Evolutionary conservation across 2,888 invertebrate genomes (phyloP).

Genomic region (Protonemura montana): DNA sequence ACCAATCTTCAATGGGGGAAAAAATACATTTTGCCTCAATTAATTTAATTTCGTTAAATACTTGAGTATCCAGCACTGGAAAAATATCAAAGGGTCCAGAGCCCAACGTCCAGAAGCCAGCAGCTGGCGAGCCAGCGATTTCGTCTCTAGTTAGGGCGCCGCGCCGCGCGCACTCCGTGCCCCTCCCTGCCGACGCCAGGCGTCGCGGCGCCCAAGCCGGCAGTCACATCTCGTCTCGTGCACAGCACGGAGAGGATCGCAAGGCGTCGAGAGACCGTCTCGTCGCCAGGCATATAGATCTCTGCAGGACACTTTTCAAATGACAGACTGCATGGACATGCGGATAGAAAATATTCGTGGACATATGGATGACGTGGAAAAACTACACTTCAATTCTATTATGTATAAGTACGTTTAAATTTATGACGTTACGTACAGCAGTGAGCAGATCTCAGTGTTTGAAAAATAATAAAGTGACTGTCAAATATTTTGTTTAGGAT

Average conservation of each 20-base stretch:
- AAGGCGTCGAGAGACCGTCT: neutral
- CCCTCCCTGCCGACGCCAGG: conserved; percentile 21
- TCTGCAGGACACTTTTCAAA: neutral
- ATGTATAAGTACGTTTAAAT: neutral
- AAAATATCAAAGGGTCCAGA: no score
- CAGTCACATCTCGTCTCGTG: conserved; percentile 20
- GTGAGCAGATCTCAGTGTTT: neutral
- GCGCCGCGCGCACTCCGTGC: neutral
- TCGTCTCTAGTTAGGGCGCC: neutral
- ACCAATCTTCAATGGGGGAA: no score
- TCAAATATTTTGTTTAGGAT: neutral
- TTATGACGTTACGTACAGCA: neutral
- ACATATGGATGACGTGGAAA: neutral
- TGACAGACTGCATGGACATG: neutral
- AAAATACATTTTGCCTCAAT: no score
- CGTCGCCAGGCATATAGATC: neutral
- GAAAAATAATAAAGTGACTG: neutral
- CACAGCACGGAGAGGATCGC: neutral
- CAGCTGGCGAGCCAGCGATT: neutral
- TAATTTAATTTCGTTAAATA: no score
- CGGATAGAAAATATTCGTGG: neutral
- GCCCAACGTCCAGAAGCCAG: neutral
- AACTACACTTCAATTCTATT: neutral
- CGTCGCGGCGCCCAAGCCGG: conserved; percentile 28
- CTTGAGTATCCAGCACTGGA: no score